These are phyloP conservation scores for Agrochola lychnidis DNA, from an alignment of 2,888 invertebrate genomes.

Conservation along the genomic window DNA sequence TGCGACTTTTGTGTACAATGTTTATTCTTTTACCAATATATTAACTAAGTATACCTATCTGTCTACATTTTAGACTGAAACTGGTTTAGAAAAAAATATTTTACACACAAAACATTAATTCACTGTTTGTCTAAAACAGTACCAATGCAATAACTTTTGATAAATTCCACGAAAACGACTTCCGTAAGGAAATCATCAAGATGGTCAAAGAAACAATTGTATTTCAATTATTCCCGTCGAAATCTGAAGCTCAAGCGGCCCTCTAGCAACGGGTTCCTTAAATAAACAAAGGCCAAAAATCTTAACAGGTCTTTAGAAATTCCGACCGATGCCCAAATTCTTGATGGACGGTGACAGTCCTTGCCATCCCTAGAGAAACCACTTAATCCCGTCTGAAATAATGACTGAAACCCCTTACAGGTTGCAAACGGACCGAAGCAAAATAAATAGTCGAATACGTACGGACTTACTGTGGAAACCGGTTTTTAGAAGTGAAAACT, in stretches of 20 bases:
- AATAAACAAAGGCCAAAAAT: slow-evolving; percentile 63
- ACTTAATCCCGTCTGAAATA: slow-evolving; percentile 74
- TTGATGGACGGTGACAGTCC: slow-evolving; percentile 70
- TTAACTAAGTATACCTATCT: not conserved
- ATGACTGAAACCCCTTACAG: slow-evolving; percentile 69
- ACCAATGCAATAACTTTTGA: not conserved
- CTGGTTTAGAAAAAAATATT: not conserved
- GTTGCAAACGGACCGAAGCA: slow-evolving; percentile 42
- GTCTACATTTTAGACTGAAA: not conserved
- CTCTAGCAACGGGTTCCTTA: slow-evolving; percentile 43
- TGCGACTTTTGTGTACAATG: not conserved
- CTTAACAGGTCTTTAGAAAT: slow-evolving; percentile 60
- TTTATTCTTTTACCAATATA: not conserved
- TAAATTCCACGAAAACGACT: not conserved
- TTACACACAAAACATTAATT: not conserved
- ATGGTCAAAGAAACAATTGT: slow-evolving; percentile 27
- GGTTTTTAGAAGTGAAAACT: too few species aligned
- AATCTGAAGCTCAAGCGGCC: slow-evolving; percentile 44
- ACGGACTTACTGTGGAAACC: not conserved
- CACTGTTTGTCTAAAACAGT: not conserved
- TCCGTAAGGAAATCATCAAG: slow-evolving; percentile 1
- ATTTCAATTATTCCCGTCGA: slow-evolving; percentile 37
- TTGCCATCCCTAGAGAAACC: slow-evolving; percentile 65
- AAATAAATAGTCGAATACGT: slow-evolving; percentile 54
- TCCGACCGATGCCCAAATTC: slow-evolving; percentile 55